These are phyloP conservation scores for Colostygia pectinataria DNA, from an alignment of 2,888 invertebrate genomes.

Conservation along the genomic window DNA sequence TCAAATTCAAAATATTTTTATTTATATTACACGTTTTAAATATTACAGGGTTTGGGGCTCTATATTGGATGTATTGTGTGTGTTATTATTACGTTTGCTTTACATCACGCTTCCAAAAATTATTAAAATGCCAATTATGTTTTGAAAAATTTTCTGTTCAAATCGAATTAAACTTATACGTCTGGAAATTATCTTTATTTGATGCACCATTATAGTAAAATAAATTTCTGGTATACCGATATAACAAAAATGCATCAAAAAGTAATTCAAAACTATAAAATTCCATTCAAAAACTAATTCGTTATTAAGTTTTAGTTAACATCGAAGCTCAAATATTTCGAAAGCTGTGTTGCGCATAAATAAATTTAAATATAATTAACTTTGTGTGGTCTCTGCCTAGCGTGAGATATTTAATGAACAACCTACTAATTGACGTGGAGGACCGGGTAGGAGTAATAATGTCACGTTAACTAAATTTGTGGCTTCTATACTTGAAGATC, in stretches of 20 bases:
- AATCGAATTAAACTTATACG: no score
- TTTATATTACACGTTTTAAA: no score
- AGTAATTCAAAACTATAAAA: conserved; percentile 22
- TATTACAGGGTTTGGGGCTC: no score
- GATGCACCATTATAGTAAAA: conserved; percentile 5
- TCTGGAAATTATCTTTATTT: no score
- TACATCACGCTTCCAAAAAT: no score
- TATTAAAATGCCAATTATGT: no score
- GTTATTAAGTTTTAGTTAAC: conserved; percentile 23
- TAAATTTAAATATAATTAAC: conserved; percentile 36
- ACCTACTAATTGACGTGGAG: conserved; percentile 62
- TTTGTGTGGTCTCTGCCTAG: conserved; percentile 42
- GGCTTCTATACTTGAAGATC: conserved; percentile 46
- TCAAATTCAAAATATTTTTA: no score
- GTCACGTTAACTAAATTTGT: conserved; percentile 60
- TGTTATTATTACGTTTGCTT: no score
- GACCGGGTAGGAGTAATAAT: conserved; percentile 49
- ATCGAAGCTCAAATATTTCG: conserved; percentile 30
- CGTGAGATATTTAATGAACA: conserved; percentile 44
- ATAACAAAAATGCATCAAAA: conserved; percentile 23
- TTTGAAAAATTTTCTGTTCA: no score
- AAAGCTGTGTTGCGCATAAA: conserved; percentile 31
- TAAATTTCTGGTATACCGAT: conserved; percentile 21
- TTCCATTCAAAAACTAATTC: conserved; percentile 15
- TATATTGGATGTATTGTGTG: no score